Base-by-base conservation (phyloP, 2,888 invertebrate genomes). In the Oegoconia quadripuncta region DNA sequence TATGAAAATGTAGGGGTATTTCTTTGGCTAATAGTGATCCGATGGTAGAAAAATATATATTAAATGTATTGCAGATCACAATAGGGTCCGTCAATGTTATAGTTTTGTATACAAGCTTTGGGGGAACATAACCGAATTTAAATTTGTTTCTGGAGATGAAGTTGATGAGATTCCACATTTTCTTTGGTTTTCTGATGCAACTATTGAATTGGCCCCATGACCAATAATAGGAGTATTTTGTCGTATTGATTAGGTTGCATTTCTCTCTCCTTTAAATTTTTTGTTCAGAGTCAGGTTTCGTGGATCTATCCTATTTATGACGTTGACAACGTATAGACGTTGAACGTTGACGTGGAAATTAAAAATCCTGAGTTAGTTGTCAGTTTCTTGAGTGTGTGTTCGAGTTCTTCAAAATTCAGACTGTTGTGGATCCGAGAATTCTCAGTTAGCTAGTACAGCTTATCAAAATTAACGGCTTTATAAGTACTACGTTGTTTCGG, bases 401-500 rank as follows among this genome's bases (percentile, higher is more conserved):
- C 31, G 5, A 34, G 12, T 26, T 20, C 1, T 20, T 22, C 26
- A 32, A 27, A 34, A 27, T 38, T 22, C 4, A 1, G 2, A 34
- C 14, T 34, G 27, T 39, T 8, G 30, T 35, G 32, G 17, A 28
- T 3, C 28, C 34, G 26, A 20, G 20, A 28, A 15, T 42, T 42
- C 37, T 40, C 23, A 0, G 34, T 16, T n/a, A 29, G 17, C 8
- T 38, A 12, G 15, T 32, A 39, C 5, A 50, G 23, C 8, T 34
- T 34, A 13, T 30, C 34, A 12, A 46, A 49, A 13, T 49, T 31
- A 2, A 49, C 29, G 5, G 46, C 39, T 30, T 49, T 26, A 14
- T 49, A 49, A 7, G 17, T 35, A 12, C 13, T 26, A 3, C 18
- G 14, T 13, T 20, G 27, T 11, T 39, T 46, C 11, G 32, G 34